Evolutionary conservation across 64 coral and sea anemone genomes (phyloP).

Genomic region (Stichodactyla mertensii): DNA sequence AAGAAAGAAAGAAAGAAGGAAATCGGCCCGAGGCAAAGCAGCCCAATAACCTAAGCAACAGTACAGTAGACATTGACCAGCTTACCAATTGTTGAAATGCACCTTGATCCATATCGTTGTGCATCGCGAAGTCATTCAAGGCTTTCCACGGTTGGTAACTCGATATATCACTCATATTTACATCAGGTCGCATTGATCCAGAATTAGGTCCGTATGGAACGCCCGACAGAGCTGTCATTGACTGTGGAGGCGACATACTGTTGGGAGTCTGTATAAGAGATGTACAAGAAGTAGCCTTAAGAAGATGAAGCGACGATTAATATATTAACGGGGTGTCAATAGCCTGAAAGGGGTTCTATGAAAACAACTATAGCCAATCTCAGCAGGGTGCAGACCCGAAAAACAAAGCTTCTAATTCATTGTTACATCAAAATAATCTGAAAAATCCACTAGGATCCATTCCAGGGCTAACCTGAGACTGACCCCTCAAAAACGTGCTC

Average conservation of each 20-base stretch:
- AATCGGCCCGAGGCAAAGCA: not conserved
- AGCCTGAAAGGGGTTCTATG: not conserved
- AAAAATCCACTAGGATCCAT: slow-evolving; percentile 26
- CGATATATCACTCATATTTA: slow-evolving; percentile 60
- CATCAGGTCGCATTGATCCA: slow-evolving; percentile 79
- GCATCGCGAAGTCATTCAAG: slow-evolving; percentile 95
- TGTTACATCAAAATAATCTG: slow-evolving; percentile 23
- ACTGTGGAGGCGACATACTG: slow-evolving; percentile 62
- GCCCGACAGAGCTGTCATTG: slow-evolving; percentile 70
- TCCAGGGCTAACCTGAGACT: not conserved
- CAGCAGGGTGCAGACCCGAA: not conserved
- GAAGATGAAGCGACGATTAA: not conserved
- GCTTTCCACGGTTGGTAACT: slow-evolving; percentile 99
- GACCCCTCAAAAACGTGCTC: slow-evolving; percentile 21
- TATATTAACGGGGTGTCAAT: slow-evolving; percentile 10
- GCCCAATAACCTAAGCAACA: not conserved
- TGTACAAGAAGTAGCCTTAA: slow-evolving; percentile 11
- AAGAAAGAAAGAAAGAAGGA: too few species aligned
- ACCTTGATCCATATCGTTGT: slow-evolving; percentile 89
- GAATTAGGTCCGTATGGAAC: slow-evolving; percentile 59
- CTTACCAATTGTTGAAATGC: slow-evolving; percentile 99
- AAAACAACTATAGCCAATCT: not conserved
- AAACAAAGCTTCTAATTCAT: slow-evolving; percentile 31
- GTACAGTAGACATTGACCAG: not conserved
- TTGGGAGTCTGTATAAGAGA: slow-evolving; percentile 49